Evolutionary conservation across 2,888 invertebrate species (phyloP).

Genomic region (Hypomecis punctinalis): DNA sequence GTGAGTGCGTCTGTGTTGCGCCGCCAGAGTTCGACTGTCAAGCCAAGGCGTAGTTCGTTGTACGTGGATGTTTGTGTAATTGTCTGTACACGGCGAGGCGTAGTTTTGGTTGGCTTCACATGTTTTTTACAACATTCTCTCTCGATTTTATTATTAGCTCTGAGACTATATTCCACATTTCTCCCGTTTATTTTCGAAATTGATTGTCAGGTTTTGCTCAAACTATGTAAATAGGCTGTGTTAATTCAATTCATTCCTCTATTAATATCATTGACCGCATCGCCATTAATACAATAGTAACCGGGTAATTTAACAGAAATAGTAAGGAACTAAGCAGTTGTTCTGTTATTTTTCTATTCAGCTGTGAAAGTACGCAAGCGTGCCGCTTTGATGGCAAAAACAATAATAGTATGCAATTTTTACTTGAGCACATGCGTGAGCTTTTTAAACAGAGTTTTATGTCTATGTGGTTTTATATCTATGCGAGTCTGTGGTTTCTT

Average conservation of each 20-base stretch:
- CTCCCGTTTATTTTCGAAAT: neutral
- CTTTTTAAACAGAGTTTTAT: slow-evolving; percentile 2
- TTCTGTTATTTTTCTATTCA: slow-evolving; percentile 7
- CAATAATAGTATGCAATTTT: slow-evolving; percentile 54
- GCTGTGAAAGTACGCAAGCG: slow-evolving; percentile 44
- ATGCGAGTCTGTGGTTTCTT: slow-evolving; percentile 11
- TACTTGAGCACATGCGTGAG: slow-evolving; percentile 33
- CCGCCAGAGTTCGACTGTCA: too few relatives aligned
- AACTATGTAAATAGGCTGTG: too few relatives aligned
- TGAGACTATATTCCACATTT: too few relatives aligned
- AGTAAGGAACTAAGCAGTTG: neutral
- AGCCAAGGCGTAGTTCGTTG: too few relatives aligned
- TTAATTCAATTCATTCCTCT: too few relatives aligned
- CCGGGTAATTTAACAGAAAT: neutral
- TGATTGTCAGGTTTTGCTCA: neutral
- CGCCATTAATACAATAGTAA: neutral
- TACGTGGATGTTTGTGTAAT: too few relatives aligned
- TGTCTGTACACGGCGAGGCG: too few relatives aligned
- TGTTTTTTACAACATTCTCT: too few relatives aligned
- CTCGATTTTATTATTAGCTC: too few relatives aligned
- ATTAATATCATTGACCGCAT: too few relatives aligned
- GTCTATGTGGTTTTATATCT: slow-evolving; percentile 21
- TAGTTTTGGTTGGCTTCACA: too few relatives aligned
- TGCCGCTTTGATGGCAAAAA: slow-evolving; percentile 54
- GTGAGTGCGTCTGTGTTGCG: too few relatives aligned